Conservation (phyloP, 2,797 vertebrate species). For the Lagocephalus sceleratus region DNA sequence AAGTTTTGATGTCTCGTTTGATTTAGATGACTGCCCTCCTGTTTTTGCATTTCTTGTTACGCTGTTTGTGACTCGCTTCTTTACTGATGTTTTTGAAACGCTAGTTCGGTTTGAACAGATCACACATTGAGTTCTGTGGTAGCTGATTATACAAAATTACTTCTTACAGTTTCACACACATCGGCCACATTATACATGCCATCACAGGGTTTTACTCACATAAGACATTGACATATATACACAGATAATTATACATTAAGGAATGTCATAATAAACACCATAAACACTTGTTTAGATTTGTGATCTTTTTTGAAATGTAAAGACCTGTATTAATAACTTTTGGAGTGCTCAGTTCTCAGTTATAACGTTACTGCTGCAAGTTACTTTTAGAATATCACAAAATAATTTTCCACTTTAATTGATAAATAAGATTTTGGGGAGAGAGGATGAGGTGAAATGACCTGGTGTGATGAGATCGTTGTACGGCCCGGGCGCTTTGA, state of each 20-base stretch:
- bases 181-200: constrained; percentile 51
- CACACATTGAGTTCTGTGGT: constrained; percentile 26
- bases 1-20: constrained; percentile 74
- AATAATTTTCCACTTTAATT: constrained; percentile 9
- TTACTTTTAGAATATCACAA: background rate
- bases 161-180: constrained; percentile 36
- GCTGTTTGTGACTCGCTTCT: constrained; percentile 39
- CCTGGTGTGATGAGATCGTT: background rate
- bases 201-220: constrained; percentile 51
- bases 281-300: constrained; percentile 43
- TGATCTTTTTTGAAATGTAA: constrained; percentile 30
- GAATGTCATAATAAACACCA: constrained; percentile 48
- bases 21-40: constrained; percentile 63
- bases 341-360: constrained; percentile 48
- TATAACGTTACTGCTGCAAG: constrained; percentile 2
- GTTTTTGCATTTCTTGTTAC: constrained; percentile 39
- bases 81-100: constrained; percentile 24
- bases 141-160: constrained; percentile 28
- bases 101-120: constrained; percentile 38
- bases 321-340: constrained; percentile 6
- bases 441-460: constrained; percentile 8
- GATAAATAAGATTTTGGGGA: background rate
- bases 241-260: constrained; percentile 45
- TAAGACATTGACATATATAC: constrained; percentile 30
- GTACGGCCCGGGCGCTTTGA: background rate